Conservation (phyloP, 1,140 invertebrate genomes). For the Tribolium castaneum region DNA sequence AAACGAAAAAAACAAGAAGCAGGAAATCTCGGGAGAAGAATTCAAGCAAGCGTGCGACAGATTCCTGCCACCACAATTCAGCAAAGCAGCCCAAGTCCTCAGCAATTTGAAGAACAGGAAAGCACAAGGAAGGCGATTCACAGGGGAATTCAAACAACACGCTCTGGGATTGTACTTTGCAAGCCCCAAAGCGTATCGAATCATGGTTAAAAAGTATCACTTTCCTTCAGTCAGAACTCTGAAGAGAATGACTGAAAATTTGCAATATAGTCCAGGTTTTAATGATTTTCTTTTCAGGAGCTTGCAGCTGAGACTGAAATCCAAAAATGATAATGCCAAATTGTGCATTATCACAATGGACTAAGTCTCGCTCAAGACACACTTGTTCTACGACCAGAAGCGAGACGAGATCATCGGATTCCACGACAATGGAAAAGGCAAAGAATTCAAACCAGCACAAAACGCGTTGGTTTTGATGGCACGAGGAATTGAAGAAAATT, state of each 20-base stretch:
- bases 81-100: too few species aligned
- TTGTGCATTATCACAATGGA: neutral
- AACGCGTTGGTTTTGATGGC: too few species aligned
- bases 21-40: neutral
- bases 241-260: neutral
- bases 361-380: too few species aligned
- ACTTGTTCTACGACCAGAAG: too few species aligned
- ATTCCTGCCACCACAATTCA: neutral
- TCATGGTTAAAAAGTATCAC: too few species aligned
- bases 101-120: neutral
- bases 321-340: neutral
- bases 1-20: too few species aligned
- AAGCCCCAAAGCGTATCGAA: neutral
- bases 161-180: neutral
- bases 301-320: too few species aligned
- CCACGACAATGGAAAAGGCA: too few species aligned
- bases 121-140: neutral
- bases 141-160: neutral
- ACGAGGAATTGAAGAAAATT: too few species aligned
- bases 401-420: too few species aligned
- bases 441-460: too few species aligned
- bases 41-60: neutral
- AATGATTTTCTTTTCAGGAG: neutral
- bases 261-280: neutral
- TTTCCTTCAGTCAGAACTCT: neutral